Base-by-base conservation (phyloP, 1,140 invertebrate genomes). In the Danaus melanippus region DNA sequence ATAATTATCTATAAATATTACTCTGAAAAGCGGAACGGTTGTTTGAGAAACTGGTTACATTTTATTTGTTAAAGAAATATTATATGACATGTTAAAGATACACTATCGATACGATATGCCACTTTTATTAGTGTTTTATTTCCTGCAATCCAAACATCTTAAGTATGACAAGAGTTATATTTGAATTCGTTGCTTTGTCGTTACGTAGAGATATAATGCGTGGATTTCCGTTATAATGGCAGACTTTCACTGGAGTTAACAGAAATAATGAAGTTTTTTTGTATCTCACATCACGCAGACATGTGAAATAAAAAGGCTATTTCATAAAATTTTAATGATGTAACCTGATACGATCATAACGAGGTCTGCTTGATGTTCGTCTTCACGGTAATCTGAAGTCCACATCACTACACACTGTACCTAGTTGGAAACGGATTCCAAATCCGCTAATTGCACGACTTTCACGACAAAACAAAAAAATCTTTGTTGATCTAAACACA, bases 1-100 rank as follows among this genome's bases (percentile, higher is more conserved):
- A 67, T 70, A 71, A 73, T 71, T 76, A 56, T 50, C 42, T 67
- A 71, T 53, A 61, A 67, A 69, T 66, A 70, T 69, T 54, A 64
- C 60, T 57, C 64, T 55, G 56, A 56, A 67, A 53, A 54, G 45
- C 53, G 49, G 58, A 45, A 53, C 55, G 42, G 39, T 48, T 21
- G 56, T 12, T 32, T 57, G 50, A 50, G 52, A 62, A 62, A 53
- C 54, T 51, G 56, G 59, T 62, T 59, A 50, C 5, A 32, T 42
- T 32, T 32, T 32, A 32, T 32, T 32, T 32, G 21, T 32, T 32
- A 32, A 32, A 32, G 47, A 15, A 21, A 15, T n/a, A 15, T 49
- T 49, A 17, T 49, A 49, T 44, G 43, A 44, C 12, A 44, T 12
- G 43, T 3, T 9, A 44, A n/a, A n/a, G 12, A 44, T n/a, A 44